Evolutionary conservation across 2,797 vertebrate species (phyloP), one percentile per base, ranked within the genome.

Genomic region (Gymnothorax javanicus): DNA sequence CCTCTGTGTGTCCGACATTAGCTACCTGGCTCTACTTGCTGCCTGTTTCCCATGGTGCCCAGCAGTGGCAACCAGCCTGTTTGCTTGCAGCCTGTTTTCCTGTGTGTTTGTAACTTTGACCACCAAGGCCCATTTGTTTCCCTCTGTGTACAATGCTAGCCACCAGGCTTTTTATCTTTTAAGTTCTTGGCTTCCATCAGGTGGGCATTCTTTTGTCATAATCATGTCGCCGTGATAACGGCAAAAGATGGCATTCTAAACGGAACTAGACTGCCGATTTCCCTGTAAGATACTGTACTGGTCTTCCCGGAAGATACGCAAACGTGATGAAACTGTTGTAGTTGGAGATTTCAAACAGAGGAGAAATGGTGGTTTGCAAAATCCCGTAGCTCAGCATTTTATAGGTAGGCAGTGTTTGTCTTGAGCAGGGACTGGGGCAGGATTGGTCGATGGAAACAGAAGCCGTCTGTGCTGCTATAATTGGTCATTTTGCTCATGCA

Each of bases 401-500:
- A 25, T 69, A 69, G n/a, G 7, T 17, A 7, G 25, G 23, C 64
- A 7, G 64, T 69, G 64, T 17, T 2, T n/a, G 64, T 64, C 62
- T 6, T 69, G 64, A 25, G 5, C 60, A 5, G 60, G 60, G 60
- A 62, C 23, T 20, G 60, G 60, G 60, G 64, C 64, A 67, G 33
- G 52, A 67, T 25, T 73, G 71, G 84, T 27, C 33, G 58, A 60
- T 79, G 75, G 62, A 81, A 81, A 79, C 2, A 58, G 58, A 17
- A 85, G 56, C 52, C 7, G 88, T 15, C 15, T 69, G 64, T 25
- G 73, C 59, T 88, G 54, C 3, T 67, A 6, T n/a, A n/a, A 67
- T 13, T 81, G 17, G 60, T 86, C 83, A 84, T 82, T 57, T 84
- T 67, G 27, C 56, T 81, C 8, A 82, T 85, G 75, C n/a, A 12